Conservation (phyloP, 2,113 vertebrate genomes). For the Cathartes aura region DNA sequence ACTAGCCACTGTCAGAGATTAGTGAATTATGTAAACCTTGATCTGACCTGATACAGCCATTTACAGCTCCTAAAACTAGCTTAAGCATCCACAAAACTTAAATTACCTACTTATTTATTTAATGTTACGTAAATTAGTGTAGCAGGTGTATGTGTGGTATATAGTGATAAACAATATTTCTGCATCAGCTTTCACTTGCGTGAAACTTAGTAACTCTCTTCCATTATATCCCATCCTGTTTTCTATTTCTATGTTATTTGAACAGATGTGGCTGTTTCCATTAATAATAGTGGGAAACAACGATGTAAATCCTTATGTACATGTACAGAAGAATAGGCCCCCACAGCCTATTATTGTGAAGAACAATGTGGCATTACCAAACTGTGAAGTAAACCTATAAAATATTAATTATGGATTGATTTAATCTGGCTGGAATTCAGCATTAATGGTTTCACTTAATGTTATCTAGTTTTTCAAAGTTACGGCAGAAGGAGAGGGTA, state of each 20-base stretch:
- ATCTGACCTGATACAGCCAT: neutral
- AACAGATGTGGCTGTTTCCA: neutral
- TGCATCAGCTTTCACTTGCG: neutral
- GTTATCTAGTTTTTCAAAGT: constrained; percentile 51
- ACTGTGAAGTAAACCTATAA: constrained; percentile 64
- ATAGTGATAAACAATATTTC: neutral
- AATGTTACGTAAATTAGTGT: neutral
- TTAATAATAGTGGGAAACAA: neutral
- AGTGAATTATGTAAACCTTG: neutral
- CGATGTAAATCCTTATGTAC: neutral
- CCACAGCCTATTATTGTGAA: neutral
- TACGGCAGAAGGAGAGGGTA: neutral
- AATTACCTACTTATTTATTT: neutral
- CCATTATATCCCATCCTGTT: neutral
- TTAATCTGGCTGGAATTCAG: constrained; percentile 59
- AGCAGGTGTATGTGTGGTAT: neutral
- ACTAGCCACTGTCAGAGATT: neutral
- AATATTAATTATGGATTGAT: constrained; percentile 76
- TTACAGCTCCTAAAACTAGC: neutral
- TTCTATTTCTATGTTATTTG: neutral
- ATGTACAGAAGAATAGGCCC: neutral
- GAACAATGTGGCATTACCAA: neutral
- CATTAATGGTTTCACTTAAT: constrained; percentile 66
- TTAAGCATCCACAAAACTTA: neutral
- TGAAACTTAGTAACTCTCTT: neutral